Conservation (phyloP, 2,888 invertebrate species). For the Drosophila austrosaltans region DNA sequence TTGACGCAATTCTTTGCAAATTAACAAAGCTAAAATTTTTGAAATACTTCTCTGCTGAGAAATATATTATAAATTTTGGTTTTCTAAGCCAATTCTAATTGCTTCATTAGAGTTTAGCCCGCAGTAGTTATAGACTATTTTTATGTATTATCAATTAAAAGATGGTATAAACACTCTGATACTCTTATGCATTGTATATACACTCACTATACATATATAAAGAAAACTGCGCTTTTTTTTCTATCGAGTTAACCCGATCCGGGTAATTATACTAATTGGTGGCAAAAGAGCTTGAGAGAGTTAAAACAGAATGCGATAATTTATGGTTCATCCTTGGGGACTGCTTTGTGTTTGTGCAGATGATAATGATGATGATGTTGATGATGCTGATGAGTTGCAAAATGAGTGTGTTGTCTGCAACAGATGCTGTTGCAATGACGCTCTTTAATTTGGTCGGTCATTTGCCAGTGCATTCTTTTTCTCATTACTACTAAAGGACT, state of each 20-base stretch:
- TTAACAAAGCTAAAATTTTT: no score
- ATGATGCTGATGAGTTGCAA: not conserved
- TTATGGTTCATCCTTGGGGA: constrained; percentile 44
- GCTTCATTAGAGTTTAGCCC: no score
- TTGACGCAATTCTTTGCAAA: no score
- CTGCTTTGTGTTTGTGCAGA: constrained; percentile 30
- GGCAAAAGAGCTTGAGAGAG: constrained; percentile 34
- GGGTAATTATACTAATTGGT: constrained; percentile 68
- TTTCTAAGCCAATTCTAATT: no score
- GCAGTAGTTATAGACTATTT: no score
- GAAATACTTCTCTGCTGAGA: no score
- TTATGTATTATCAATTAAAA: not conserved
- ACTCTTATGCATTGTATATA: constrained; percentile 34
- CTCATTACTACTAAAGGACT: no score
- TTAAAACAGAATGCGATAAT: constrained; percentile 58
- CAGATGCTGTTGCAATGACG: no score
- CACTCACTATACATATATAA: not conserved
- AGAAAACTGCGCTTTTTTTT: constrained; percentile 30
- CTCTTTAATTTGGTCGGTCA: no score
- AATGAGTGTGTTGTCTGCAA: not conserved
- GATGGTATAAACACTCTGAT: constrained; percentile 42
- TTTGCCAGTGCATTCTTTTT: no score
- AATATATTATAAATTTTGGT: no score
- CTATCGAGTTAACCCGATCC: constrained; percentile 18
- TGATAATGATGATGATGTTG: constrained; percentile 5